These are phyloP conservation scores for Acanthiza pusilla DNA, from an alignment of 2,797 vertebrate species.

Conservation along the genomic window DNA sequence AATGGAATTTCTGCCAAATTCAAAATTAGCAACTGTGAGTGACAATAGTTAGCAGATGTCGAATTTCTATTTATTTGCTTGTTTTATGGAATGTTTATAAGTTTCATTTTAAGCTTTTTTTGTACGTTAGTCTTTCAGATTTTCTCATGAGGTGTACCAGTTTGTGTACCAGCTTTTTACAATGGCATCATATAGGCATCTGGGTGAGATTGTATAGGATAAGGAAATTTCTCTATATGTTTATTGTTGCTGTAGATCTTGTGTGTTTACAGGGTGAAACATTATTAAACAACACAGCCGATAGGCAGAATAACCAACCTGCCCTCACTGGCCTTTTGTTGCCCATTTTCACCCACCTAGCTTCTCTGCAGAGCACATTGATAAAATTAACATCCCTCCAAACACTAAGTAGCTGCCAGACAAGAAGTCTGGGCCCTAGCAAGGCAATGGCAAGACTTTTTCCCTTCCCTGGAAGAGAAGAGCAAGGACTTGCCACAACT, in stretches of 20 bases:
- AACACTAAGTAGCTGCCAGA: neutral
- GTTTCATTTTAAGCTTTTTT: neutral
- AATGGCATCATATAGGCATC: neutral
- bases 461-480: neutral
- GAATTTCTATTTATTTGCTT: slow-evolving; percentile 22
- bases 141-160: neutral
- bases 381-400: neutral
- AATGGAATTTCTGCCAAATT: slow-evolving; percentile 4
- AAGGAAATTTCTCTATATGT: neutral
- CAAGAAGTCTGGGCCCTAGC: neutral
- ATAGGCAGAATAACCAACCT: neutral
- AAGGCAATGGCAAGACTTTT: neutral
- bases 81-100: neutral
- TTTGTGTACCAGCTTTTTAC: neutral
- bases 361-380: neutral
- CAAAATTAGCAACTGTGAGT: neutral
- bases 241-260: neutral
- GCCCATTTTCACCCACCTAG: neutral
- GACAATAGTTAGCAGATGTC: slow-evolving; percentile 16
- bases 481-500: neutral
- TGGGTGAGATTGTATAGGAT: neutral
- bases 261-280: neutral
- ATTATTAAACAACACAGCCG: neutral
- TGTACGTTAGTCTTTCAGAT: neutral
- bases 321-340: neutral